phyloP scores from a whole-genome alignment of 2,888 invertebrate genomes.

The Mayetiola destructor region DNA sequence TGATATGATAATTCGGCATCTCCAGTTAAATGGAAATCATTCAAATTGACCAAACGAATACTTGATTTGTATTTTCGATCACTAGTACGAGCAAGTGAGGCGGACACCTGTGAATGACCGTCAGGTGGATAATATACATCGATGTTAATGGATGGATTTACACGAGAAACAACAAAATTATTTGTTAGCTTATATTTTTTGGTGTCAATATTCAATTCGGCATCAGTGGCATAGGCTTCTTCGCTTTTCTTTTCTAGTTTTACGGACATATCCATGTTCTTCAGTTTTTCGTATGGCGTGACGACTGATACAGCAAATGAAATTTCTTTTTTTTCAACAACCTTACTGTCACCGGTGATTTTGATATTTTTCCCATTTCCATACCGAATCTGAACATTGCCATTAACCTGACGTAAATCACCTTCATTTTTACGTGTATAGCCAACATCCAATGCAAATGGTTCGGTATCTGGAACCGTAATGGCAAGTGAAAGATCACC shows the following conservation, averaged over 20 bases:
- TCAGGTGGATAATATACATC: conserved; percentile 40
- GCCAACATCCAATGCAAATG: conserved; percentile 25
- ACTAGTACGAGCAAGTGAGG: conserved; percentile 33
- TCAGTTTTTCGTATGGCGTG: conserved; percentile 38
- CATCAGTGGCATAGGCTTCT: conserved; percentile 32
- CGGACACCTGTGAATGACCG: conserved; percentile 26
- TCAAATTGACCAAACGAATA: conserved; percentile 39
- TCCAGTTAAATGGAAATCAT: conserved; percentile 40
- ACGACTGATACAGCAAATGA: conserved; percentile 34
- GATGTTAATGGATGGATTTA: conserved; percentile 42
- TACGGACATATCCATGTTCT: conserved; percentile 38
- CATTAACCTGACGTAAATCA: conserved; percentile 21
- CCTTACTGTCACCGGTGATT: conserved; percentile 27
- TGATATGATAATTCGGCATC: conserved; percentile 41
- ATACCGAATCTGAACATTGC: conserved; percentile 24
- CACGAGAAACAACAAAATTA: conserved; percentile 39
- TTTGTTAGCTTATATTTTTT: conserved; percentile 43
- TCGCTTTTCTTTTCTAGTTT: conserved; percentile 29
- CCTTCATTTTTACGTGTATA: conserved; percentile 24
- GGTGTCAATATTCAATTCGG: conserved; percentile 41
- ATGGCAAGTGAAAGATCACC: conserved; percentile 22
- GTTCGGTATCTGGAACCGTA: conserved; percentile 18
- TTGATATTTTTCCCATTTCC: conserved; percentile 33
- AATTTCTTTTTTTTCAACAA: conserved; percentile 31
- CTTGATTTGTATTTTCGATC: conserved; percentile 45